Evolutionary conservation across 2,113 vertebrate genomes (phyloP).

Genomic region (human): GRCh38 chrX:124534001-124534500

Average conservation of each 20-base stretch:
- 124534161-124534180: conserved; percentile 53
- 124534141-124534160: conserved; percentile 70
- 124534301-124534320: conserved; percentile 69
- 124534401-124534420: conserved; percentile 70
- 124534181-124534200: conserved; percentile 66
- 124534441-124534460: conserved; percentile 77
- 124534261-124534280: conserved; percentile 68
- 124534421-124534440: conserved; percentile 76
- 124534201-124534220: conserved; percentile 61
- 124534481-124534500: conserved; percentile 78
- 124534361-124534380: conserved; percentile 59
- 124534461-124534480: conserved; percentile 75
- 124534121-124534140: conserved; percentile 76
- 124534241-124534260: conserved; percentile 67
- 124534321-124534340: conserved; percentile 61
- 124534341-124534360: conserved; percentile 65
- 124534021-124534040: neutral
- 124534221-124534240: conserved; percentile 29
- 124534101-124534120: conserved; percentile 72
- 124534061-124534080: conserved; percentile 29
- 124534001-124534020: conserved; percentile 55
- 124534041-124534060: conserved; percentile 43
- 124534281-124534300: conserved; percentile 75
- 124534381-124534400: conserved; percentile 77
- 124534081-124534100: conserved; percentile 57